phyloP scores from a whole-genome alignment of 2,888 invertebrate genomes.

The Hydroisotoma schaefferi region DNA sequence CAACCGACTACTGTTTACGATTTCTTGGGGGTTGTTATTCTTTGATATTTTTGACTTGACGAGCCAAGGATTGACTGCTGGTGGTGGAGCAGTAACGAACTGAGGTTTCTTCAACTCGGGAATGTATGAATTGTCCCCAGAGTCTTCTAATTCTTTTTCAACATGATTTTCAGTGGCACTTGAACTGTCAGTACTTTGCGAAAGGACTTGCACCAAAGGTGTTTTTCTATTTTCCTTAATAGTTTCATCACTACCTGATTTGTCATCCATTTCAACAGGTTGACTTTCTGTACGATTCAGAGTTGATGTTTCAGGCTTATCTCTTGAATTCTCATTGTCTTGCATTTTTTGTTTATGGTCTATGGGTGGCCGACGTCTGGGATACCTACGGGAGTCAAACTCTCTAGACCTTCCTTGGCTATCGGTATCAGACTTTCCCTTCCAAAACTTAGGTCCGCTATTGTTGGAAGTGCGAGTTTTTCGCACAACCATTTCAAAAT shows the following conservation, averaged over 20 bases:
- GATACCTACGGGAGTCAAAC: neutral
- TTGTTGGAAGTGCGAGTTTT: neutral
- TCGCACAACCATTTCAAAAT: constrained; percentile 11
- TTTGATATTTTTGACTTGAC: constrained; percentile 1
- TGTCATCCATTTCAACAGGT: neutral
- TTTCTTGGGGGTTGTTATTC: constrained; percentile 1
- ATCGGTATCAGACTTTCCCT: neutral
- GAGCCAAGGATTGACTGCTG: constrained; percentile 18
- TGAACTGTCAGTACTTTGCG: neutral
- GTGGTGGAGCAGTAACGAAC: constrained; percentile 14
- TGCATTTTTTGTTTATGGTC: neutral
- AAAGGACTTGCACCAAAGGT: too few relatives aligned
- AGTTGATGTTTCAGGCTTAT: neutral
- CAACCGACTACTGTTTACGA: neutral
- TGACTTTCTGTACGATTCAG: neutral
- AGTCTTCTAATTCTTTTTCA: too few relatives aligned
- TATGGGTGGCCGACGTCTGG: neutral
- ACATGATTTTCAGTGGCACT: neutral
- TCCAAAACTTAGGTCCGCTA: constrained; percentile 13
- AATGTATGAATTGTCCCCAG: too few relatives aligned
- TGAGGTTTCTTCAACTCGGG: neutral
- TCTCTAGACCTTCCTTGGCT: neutral
- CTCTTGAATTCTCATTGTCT: neutral
- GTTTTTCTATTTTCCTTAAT: neutral
- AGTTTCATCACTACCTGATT: neutral